Base-by-base conservation (phyloP, 2,888 invertebrate genomes). In the Lepas anatifera region DNA sequence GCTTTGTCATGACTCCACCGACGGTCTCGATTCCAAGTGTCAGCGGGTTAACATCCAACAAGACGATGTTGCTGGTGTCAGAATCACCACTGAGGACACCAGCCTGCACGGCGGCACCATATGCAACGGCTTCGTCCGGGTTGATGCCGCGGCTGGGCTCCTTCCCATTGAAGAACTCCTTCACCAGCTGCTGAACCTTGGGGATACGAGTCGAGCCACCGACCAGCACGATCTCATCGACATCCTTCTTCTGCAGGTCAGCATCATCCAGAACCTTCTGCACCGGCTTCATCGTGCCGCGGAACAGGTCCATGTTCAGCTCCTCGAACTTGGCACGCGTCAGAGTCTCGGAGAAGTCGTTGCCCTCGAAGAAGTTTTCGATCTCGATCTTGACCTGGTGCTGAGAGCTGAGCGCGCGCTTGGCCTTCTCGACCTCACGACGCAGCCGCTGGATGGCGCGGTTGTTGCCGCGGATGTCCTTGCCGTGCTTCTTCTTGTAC, bases 1-100 rank as follows among this genome's bases (percentile, higher is more conserved):
- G 85, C 80, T 97, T 98, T 76, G 98, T 98, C 98, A 99, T 99
- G 41, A 99, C 98, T 75, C 99, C 99, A 74, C 99, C 98, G 68
- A 98, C 97, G 58, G 99, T 99, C 83, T 99, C 99, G 78, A 99
- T 99, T 82, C 99, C 99, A 88, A 99, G 87, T 74, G 99, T 98
- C 74, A 99, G 85, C 75, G 99, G 99, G 81, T 97, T 98, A 70
- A 99, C 99, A 80, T 99, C 98, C 74, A 99, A 86, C 72, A 99
- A 85, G 0, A 98, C 95, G 75, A 98, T 90, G 70, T 74, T 72
- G 76, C 95, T 95, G 2, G 95, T 95, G 79, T 95, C 95, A 81
- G 97, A 95, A 84, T 97, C 97, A 69, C 98, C 95, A 72, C 94
- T 92, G 72, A 99, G 87, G 1, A 99, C 97, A 76, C 97, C 98